These are phyloP conservation scores for Zaprionus vittiger DNA, from an alignment of 1,140 invertebrate genomes.

Conservation along the genomic window DNA sequence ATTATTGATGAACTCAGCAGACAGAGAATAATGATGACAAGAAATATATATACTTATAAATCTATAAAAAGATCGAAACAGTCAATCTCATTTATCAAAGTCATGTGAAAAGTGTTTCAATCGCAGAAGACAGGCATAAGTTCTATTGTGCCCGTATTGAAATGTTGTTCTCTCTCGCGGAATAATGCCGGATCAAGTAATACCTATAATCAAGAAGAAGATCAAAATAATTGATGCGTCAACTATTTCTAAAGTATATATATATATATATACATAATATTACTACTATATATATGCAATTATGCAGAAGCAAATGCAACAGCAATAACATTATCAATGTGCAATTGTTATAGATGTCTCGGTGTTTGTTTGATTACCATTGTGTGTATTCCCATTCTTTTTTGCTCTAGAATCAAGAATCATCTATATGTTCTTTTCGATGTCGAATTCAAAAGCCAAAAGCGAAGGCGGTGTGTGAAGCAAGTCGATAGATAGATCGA, in stretches of 20 bases:
- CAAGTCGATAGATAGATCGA: conserved; percentile 25
- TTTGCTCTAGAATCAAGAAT: conserved; percentile 13
- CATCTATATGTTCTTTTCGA: conserved; percentile 39
- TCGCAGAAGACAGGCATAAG: conserved; percentile 29
- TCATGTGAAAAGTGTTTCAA: conserved; percentile 21
- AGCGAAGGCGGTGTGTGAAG: conserved; percentile 36
- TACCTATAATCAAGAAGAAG: conserved; percentile 21
- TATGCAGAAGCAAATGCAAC: conserved; percentile 39
- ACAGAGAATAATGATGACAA: conserved; percentile 3
- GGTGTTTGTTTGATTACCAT: conserved; percentile 34
- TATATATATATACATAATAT: conserved; percentile 35
- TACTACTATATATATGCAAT: conserved; percentile 49
- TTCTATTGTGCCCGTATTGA: conserved; percentile 44
- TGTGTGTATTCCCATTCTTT: conserved; percentile 26
- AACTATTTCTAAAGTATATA: conserved; percentile 38
- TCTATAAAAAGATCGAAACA: neutral
- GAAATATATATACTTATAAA: neutral
- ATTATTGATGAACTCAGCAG: neutral
- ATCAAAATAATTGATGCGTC: conserved; percentile 28
- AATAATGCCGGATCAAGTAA: conserved; percentile 21
- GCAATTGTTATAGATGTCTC: conserved; percentile 51
- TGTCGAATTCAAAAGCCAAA: conserved; percentile 19
- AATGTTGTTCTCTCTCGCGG: conserved; percentile 7
- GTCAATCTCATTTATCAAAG: conserved; percentile 6
- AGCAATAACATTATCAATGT: conserved; percentile 53